Base-by-base conservation (phyloP, 2,888 invertebrate species). In the Lycocerus yunnanus region DNA sequence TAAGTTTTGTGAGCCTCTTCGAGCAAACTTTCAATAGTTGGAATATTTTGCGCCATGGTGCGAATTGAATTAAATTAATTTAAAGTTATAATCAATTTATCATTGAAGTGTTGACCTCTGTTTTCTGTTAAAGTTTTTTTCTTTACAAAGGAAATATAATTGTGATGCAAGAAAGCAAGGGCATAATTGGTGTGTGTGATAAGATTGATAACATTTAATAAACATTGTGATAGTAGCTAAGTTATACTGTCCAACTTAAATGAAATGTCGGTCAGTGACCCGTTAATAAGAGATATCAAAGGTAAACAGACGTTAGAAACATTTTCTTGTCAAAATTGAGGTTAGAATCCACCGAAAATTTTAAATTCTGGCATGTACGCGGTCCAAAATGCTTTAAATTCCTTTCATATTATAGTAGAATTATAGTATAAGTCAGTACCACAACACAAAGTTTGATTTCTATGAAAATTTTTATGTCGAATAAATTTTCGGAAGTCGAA, bases 271-370 rank as follows among this genome's bases (percentile, higher is more conserved):
- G 89, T 91, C 76, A 89, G 88, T 80, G 89, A 91, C 86, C 91
- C 91, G 60, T 85, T 90, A 76, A 84, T 91, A 78, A 91, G 89
- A 84, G 89, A 90, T 84, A 84, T 91, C 73, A 91, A 91, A 89
- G 89, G 90, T 90, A 86, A 83, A 63, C 20, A 63, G 61, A 63
- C 20, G n/a, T 63, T 63, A 18, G 13, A 18, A 18, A 68, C 60
- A 66, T 61, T 65, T 61, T 10, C 9, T 20, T 73, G 24, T 15
- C 24, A 24, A 59, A 18, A 68, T 71, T 72, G 67, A 75, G 75
- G 75, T 75, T 75, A 75, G 20, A 21, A 63, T 71, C 4, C 43
- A 8, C n/a, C n/a, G 6, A n/a, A 59, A 27, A 68, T 43, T 70
- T 59, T 71, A 16, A 43, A 43, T n/a, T 43, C 1, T 43, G n/a